Evolutionary conservation across 2,113 vertebrate species (phyloP), one percentile per base, ranked within the genome.

Genomic region (Perognathus longimembris): DNA sequence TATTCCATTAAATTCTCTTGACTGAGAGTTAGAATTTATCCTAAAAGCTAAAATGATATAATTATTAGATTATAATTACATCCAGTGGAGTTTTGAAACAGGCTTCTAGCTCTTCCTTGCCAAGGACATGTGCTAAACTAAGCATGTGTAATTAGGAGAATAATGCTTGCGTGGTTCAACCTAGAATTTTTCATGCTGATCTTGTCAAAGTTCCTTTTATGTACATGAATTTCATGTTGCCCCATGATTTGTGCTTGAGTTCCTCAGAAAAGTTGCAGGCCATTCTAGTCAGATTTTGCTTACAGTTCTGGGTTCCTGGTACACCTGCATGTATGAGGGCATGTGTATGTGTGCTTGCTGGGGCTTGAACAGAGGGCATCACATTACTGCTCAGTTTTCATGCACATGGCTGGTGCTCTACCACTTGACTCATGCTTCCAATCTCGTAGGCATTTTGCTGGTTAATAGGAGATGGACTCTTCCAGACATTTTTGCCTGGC

Each of bases 21-120:
- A 57, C 1, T 90, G 26, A 90, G 38, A 76, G 42, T 94, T 57
- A 75, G n/a, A 40, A 54, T 81, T 76, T 80, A 81, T 54, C 81
- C 42, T 79, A 42, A 78, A 61, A 3, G 42, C 11, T 70, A 59
- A 73, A 82, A 24, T 24, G 30, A 1, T 36, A 18, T 80, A 92
- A 82, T 82, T 88, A 76, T 66, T 75, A 76, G 4, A 84, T 40
- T 30, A 28, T 40, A 34, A 81, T 85, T 28, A 59, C 57, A 59
- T 6, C 28, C 34, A 32, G 2, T 57, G 57, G 24, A 61, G 20
- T 67, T 70, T 81, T 76, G 77, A 87, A 10, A 63, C 32, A 20
- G 14, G 15, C 24, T 69, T 90, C 45, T 6, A 69, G 36, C 28
- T 81, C 26, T 57, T 74, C 32, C 36, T 66, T 83, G 40, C 59